Evolutionary conservation across 2,888 invertebrate genomes (phyloP).

Genomic region (Anodontia alba): DNA sequence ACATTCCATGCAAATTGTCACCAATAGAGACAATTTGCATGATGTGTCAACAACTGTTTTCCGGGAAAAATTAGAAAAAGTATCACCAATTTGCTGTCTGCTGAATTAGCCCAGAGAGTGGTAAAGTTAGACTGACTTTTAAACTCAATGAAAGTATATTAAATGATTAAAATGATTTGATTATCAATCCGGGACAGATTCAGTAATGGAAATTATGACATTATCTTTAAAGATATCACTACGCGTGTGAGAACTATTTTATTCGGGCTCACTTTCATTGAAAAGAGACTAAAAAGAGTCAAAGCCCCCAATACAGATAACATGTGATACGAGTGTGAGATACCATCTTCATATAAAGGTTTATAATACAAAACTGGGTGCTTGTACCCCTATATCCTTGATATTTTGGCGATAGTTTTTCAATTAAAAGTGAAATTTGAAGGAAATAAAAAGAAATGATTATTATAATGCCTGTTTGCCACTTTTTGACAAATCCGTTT

Average conservation of each 20-base stretch:
- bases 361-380: not conserved
- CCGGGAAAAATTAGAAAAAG: too few species aligned
- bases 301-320: not conserved
- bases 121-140: too few species aligned
- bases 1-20: too few species aligned
- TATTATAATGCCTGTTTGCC: not conserved
- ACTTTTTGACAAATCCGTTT: not conserved
- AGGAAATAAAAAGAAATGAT: not conserved
- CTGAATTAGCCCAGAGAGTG: too few species aligned
- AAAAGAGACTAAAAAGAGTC: slow-evolving; percentile 2
- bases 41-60: too few species aligned
- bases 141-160: slow-evolving; percentile 8
- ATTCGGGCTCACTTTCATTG: not conserved
- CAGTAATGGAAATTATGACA: not conserved
- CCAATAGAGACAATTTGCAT: too few species aligned
- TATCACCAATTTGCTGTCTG: too few species aligned
- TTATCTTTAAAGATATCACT: slow-evolving; percentile 3
- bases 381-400: slow-evolving; percentile 3
- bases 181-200: not conserved
- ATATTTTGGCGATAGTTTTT: not conserved
- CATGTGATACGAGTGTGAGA: not conserved
- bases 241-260: slow-evolving; percentile 10
- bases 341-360: not conserved
- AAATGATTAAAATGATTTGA: not conserved
- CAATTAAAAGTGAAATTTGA: slow-evolving; percentile 10